Base-by-base conservation (phyloP, 2,113 vertebrate genomes). In the Anas platyrhynchos region DNA sequence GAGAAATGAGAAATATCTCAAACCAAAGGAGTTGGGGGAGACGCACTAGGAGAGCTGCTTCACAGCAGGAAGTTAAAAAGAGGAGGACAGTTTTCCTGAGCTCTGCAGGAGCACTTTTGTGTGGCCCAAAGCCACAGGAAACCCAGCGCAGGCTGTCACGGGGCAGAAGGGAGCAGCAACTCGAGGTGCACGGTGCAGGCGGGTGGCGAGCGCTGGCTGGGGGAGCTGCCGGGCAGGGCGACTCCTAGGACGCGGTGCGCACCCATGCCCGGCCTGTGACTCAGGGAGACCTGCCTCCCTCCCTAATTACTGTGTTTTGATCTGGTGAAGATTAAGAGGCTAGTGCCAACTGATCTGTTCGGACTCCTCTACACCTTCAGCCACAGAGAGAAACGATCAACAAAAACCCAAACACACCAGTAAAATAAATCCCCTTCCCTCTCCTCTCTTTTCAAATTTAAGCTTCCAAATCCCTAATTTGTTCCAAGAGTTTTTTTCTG, bases 381-480 rank as follows among this genome's bases (percentile, higher is more conserved):
- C 43, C 26, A n/a, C 18, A 50, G 32, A 84, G 14, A 8, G 65
- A 36, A 78, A 74, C 13, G 66, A 95, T 56, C 63, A 80, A 88
- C 7, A 87, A 80, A 36, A 48, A 36, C 65, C 61, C 9, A 54
- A 76, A 78, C 1, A 32, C 66, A 56, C 20, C 5, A 68, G 81
- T 8, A 54, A 56, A 87, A 68, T 68, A 36, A 5, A 80, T 22
- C 12, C 4, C 20, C 11, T 26, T 27, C 36, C 16, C n/a, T 58
- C 48, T 18, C 41, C 69, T 76, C 56, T 71, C 36, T 78, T 93
- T 79, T 78, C n/a, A 27, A 66, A 91, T 73, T 62, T 66, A 86
- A 93, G 80, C n/a, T 83, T 82, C 54, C 34, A 91, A 75, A 93
- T 73, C 44, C 74, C 34, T 86, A 14, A 76, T 82, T 92, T 89